A percentile compares a stretch with the other conserved stretches of the same genome.
Conservation (phyloP, 2,797 vertebrate genomes). For the Simalia tracyae region DNA sequence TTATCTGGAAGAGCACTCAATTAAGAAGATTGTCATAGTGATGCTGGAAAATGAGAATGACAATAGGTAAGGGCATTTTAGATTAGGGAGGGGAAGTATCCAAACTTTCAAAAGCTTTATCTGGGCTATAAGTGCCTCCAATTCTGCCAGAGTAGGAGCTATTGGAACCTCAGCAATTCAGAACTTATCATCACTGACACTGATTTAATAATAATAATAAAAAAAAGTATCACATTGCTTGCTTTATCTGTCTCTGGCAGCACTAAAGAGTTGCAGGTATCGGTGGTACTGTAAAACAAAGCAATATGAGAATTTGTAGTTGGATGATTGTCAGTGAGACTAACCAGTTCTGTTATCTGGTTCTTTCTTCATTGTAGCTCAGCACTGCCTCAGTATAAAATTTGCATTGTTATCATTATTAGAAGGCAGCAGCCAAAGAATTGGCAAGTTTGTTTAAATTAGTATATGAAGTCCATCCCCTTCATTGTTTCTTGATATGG, state of each 20-base stretch:
- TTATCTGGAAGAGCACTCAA: neutral
- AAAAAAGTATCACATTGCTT: neutral
- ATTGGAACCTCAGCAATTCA: neutral
- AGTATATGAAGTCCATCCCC: neutral
- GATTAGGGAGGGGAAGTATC: neutral
- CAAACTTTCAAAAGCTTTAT: neutral
- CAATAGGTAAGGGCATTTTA: neutral
- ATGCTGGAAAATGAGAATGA: neutral
- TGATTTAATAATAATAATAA: neutral
- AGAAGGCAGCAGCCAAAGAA: neutral
- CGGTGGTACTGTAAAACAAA: slow-evolving; percentile 10
- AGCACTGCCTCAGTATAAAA: neutral
- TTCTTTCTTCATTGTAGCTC: neutral
- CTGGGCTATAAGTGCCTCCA: neutral
- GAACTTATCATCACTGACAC: slow-evolving; percentile 11
- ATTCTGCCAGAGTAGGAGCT: slow-evolving; percentile 6
- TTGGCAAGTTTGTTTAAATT: neutral
- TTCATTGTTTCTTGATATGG: neutral
- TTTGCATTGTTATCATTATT: slow-evolving; percentile 10
- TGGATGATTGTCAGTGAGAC: neutral
- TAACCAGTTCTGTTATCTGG: slow-evolving; percentile 6
- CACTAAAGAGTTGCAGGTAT: slow-evolving; percentile 6
- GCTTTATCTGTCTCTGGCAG: slow-evolving; percentile 16
- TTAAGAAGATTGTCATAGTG: neutral
- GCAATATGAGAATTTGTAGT: neutral